Percentiles rank a stretch among this genome's conserved stretches.
Evolutionary conservation across 37 sponge, comb jelly and placozoan genomes (phyloP).

Genomic region (Beroe forskalii): DNA sequence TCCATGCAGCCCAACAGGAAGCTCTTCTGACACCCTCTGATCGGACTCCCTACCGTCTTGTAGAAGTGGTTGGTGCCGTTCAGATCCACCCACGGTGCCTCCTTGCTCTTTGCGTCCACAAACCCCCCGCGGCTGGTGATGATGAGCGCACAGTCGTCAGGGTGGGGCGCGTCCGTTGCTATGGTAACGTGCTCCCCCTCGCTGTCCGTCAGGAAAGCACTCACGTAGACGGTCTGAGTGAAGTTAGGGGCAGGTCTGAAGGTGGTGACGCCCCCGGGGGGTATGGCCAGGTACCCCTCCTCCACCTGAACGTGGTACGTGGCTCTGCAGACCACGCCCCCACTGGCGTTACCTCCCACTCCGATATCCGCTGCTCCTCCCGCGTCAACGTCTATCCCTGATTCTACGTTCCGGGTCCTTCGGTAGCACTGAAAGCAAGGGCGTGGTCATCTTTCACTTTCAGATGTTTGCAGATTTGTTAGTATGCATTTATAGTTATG

Average conservation of each 20-base stretch:
- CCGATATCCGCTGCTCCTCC: not conserved
- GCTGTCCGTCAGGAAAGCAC: not conserved
- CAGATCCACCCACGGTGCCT: not conserved
- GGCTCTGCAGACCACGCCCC: not conserved
- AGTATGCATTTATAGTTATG: too few species aligned
- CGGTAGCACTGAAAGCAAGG: not conserved
- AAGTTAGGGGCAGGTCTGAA: not conserved
- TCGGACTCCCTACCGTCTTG: not conserved
- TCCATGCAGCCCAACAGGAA: not conserved
- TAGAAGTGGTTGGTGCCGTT: not conserved
- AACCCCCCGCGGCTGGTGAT: not conserved
- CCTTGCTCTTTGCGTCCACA: not conserved
- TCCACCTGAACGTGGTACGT: not conserved
- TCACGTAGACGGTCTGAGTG: not conserved
- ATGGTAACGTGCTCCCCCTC: not conserved
- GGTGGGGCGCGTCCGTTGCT: not conserved
- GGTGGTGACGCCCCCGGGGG: not conserved
- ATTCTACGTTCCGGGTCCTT: not conserved
- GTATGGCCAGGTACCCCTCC: not conserved
- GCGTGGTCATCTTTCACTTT: too few species aligned
- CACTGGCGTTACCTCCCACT: not conserved
- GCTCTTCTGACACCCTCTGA: not conserved
- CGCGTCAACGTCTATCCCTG: not conserved
- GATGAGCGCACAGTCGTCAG: not conserved
- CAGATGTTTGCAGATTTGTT: too few species aligned